Base-by-base conservation (phyloP, 2,797 vertebrate genomes). In the Muscicapa comitata region DNA sequence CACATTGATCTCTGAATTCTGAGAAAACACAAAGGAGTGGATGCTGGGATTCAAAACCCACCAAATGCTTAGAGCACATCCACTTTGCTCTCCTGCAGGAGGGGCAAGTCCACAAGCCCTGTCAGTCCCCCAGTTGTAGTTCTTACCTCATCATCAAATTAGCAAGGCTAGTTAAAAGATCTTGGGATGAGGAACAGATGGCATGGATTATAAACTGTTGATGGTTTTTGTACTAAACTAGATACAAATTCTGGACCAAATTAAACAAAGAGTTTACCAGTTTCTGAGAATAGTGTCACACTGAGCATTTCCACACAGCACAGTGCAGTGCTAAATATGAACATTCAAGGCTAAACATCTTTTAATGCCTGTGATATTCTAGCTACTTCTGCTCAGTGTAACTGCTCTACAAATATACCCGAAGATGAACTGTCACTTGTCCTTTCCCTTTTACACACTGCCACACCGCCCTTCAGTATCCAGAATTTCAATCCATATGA, bases 1-100 rank as follows among this genome's bases (percentile, higher is more conserved):
- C 95, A 96, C 93, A 89, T 70, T 94, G 95, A 96, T 96, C 93
- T 94, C 95, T 91, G 86, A 93, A 88, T 93, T 94, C 95, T 80
- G 86, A 79, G 47, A 86, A 77, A 94, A 88, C 66, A 94, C 73
- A 94, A 89, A 92, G 79, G 79, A 88, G 53, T 76, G 1, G 25
- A 66, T 77, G 86, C 57, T 78, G 71, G 66, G 62, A 94, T 95
- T 94, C 85, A 94, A 91, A 88, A 65, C 28, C 80, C 57, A 82
- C 61, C 18, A 3, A 95, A 93, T 75, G 59, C 82, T 77, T 74
- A 81, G 37, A 91, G 85, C 43, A 84, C 79, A 75, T 73, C 85
- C 79, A 91, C n/a, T 94, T 91, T 9, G 4, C 87, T 33, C 57
- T 87, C 42, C 74, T 70, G 78, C 33, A 77, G 78, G 61, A 93